Evolutionary conservation across 37 sponge, comb jelly and placozoan genomes (phyloP).

Genomic region (Corticium candelabrum): DNA sequence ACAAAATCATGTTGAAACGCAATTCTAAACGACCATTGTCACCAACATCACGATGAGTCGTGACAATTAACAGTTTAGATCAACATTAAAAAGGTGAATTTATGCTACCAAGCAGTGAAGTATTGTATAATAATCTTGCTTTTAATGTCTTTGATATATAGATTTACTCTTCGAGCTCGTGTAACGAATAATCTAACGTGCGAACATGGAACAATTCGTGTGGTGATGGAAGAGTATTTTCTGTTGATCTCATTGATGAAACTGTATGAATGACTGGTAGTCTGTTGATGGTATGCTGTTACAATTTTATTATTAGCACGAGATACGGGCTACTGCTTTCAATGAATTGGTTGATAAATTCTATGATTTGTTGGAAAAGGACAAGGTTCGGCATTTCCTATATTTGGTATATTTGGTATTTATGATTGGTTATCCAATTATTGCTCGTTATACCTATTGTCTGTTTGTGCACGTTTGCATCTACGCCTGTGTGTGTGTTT

Average conservation of each 20-base stretch:
- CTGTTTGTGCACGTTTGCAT: neutral
- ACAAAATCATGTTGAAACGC: no score
- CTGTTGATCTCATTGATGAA: constrained; percentile 76
- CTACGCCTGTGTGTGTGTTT: no score
- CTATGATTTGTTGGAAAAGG: constrained; percentile 40
- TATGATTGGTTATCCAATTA: neutral
- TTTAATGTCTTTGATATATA: no score
- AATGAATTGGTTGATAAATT: constrained; percentile 68
- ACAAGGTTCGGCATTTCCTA: constrained; percentile 54
- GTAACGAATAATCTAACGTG: constrained; percentile 61
- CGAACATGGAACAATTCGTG: constrained; percentile 77
- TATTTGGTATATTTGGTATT: no score
- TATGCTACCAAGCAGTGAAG: neutral
- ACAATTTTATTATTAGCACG: constrained; percentile 33
- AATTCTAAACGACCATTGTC: no score
- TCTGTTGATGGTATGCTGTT: neutral
- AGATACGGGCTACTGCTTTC: constrained; percentile 73
- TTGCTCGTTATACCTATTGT: neutral
- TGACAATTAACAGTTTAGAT: no score
- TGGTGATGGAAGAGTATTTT: constrained; percentile 76
- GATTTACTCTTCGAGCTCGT: constrained; percentile 82
- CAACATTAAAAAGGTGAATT: no score
- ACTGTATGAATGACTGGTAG: constrained; percentile 31
- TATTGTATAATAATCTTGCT: no score
- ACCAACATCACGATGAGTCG: no score